Conservation (phyloP, 92 coral and sea anemone species). For the Heteractis magnifica region DNA sequence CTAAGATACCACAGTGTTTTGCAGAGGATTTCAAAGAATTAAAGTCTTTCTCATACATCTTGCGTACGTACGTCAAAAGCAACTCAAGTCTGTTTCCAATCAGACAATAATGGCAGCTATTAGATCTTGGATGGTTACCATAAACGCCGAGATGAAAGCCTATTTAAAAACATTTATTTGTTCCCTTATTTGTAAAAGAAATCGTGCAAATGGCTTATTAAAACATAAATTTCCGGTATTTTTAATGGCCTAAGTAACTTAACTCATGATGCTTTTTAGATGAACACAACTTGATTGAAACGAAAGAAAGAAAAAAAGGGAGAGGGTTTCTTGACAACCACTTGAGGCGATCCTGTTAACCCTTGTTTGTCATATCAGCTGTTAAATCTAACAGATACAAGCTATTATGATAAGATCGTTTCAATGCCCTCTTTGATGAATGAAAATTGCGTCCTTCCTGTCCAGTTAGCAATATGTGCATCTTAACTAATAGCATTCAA, state of each 20-base stretch:
- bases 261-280: neutral
- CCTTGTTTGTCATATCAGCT: slow-evolving; percentile 1
- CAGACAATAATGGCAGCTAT: slow-evolving; percentile 4
- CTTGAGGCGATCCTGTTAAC: neutral
- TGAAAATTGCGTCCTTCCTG: neutral
- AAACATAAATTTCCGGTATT: slow-evolving; percentile 8
- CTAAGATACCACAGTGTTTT: neutral
- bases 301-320: neutral
- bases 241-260: neutral
- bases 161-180: neutral
- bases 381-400: slow-evolving; percentile 3
- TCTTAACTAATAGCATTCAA: neutral
- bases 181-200: neutral
- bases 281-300: neutral
- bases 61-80: neutral
- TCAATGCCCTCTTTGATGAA: neutral
- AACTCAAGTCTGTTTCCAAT: neutral
- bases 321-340: neutral
- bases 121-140: neutral
- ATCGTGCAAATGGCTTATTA: neutral
- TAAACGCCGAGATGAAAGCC: neutral
- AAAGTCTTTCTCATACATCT: neutral
- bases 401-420: slow-evolving; percentile 4
- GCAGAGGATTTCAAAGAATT: neutral
- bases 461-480: neutral